Evolutionary conservation across 2,113 vertebrate genomes (phyloP).

Genomic region (Monarcha castaneiventris): DNA sequence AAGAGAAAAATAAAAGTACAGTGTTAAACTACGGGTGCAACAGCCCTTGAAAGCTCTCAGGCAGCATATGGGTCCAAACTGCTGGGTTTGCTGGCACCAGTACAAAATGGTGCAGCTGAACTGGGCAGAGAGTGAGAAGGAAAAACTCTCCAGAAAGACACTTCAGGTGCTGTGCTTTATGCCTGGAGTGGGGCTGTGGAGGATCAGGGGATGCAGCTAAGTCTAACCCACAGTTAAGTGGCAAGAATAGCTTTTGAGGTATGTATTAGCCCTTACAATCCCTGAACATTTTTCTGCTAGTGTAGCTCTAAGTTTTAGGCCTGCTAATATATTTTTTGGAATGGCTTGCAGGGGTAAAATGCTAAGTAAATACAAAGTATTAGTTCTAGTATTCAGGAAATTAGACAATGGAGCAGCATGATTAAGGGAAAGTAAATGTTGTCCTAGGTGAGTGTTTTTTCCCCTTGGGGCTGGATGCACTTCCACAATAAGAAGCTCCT

Average conservation of each 20-base stretch:
- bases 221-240: background rate
- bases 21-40: background rate
- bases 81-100: background rate
- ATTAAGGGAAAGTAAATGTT: background rate
- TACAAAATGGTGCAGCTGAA: background rate
- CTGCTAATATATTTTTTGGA: background rate
- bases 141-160: background rate
- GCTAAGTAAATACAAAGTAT: background rate
- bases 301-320: background rate
- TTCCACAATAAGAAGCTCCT: background rate
- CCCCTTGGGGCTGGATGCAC: background rate
- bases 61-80: accelerated
- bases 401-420: background rate
- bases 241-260: background rate
- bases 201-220: background rate
- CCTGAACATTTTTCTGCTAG: background rate
- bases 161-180: background rate
- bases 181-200: background rate
- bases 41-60: background rate
- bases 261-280: background rate
- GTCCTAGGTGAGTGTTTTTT: background rate
- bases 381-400: background rate
- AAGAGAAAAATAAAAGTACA: background rate
- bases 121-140: background rate
- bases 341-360: background rate